Base-by-base conservation (phyloP, 2,888 invertebrate genomes). In the Nomada flava region DNA sequence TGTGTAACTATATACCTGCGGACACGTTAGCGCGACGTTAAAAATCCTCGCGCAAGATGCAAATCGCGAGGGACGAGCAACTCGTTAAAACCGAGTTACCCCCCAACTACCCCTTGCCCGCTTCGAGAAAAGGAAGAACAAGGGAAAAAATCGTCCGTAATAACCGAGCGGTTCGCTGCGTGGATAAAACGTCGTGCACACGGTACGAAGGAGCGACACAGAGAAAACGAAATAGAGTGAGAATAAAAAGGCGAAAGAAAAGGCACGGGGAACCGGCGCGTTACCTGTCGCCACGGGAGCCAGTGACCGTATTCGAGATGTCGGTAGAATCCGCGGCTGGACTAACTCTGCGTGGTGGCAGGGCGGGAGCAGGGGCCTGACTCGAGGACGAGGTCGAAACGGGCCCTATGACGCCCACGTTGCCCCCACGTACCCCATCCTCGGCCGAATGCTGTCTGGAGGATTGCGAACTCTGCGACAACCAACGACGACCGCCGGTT, bases 291-390 rank as follows among this genome's bases (percentile, higher is more conserved):
- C 89, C 87, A 74, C 92, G 90, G 85, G 90, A 84, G 77, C 88
- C 83, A 76, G 82, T 59, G 79, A 76, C 86, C 53, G 90, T 83
- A 81, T 90, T 91, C 82, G 87, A 84, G 87, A 91, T 89, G 87
- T 92, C 94, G 88, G 93, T 93, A 88, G 93, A 89, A 90, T 94
- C 94, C 90, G 93, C 91, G 89, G 93, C 94, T 82, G 95, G 94
- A 94, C 94, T 94, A 93, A 94, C 91, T 87, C 94, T 92, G 62
- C 93, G 92, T 72, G 91, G 90, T 76, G 92, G 91, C 81, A 91
- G 89, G 80, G 90, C 92, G 86, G 92, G 90, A 84, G 86, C 89
- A 83, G 90, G 90, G 82, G 86, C 89, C 89, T 91, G 92, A 70
- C 91, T 87, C 79, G 91, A 88, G 86, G 92, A 88, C 89, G 91